These are phyloP conservation scores for Notolabrus celidotus DNA, from an alignment of 2,797 vertebrate species.

Conservation along the genomic window DNA sequence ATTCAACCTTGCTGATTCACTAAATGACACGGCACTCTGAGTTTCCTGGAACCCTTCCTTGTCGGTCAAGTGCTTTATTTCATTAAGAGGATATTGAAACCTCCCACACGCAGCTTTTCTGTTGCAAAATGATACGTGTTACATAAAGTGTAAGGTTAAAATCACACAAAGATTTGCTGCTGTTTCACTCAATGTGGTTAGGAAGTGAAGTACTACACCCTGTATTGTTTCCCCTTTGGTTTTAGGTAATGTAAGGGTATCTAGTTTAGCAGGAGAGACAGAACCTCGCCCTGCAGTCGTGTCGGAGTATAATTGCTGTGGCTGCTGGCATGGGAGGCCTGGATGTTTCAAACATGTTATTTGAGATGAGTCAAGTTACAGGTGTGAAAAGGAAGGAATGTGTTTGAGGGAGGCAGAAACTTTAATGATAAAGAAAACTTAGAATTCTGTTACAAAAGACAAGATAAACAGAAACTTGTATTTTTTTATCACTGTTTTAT, in stretches of 20 bases:
- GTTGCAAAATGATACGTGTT: constrained; percentile 30
- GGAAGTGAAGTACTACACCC: constrained; percentile 63
- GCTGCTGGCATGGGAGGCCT: constrained; percentile 67
- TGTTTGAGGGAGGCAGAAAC: constrained; percentile 23
- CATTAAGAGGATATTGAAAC: constrained; percentile 40
- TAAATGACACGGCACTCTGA: constrained; percentile 27
- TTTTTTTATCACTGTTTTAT: not conserved
- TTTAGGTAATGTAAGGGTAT: constrained; percentile 67
- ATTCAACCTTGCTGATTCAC: constrained; percentile 42
- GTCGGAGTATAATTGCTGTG: constrained; percentile 73
- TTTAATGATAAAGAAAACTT: constrained; percentile 37
- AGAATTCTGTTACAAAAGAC: not conserved
- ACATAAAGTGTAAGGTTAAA: constrained; percentile 23
- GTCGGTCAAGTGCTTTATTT: constrained; percentile 40
- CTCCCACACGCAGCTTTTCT: constrained; percentile 17
- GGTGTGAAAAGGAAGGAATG: constrained; percentile 60
- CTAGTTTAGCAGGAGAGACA: constrained; percentile 42
- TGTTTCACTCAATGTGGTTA: constrained; percentile 37
- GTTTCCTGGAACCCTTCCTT: constrained; percentile 28
- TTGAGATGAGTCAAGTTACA: constrained; percentile 74
- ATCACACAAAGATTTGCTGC: constrained; percentile 45
- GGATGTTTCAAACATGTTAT: constrained; percentile 67
- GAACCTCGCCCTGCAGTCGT: constrained; percentile 66
- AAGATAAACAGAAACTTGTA: too few relatives aligned
- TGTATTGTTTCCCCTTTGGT: constrained; percentile 61